These are phyloP conservation scores for Anguilla anguilla DNA, from an alignment of 2,797 vertebrate genomes.

Conservation along the genomic window DNA sequence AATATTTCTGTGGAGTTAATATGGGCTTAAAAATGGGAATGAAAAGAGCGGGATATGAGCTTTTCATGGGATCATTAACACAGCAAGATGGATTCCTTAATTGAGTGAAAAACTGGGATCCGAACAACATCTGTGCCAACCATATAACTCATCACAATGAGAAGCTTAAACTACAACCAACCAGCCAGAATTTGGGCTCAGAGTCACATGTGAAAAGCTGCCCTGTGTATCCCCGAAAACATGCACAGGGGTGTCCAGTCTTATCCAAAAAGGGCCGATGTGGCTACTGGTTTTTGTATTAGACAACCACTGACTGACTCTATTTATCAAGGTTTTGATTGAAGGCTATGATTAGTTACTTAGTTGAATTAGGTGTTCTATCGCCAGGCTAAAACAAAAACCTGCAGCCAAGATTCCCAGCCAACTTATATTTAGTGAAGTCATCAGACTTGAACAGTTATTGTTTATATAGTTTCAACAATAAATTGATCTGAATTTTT, in stretches of 20 bases:
- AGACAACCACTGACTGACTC: not conserved
- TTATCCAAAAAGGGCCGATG: not conserved
- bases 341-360: not conserved
- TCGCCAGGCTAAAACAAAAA: not conserved
- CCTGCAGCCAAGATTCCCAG: conserved; percentile 38
- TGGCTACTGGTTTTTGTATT: not conserved
- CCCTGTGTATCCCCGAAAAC: conserved; percentile 62
- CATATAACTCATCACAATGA: conserved; percentile 81
- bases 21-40: conserved; percentile 67
- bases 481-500: not conserved
- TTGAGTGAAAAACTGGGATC: conserved; percentile 80
- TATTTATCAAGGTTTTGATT: not conserved
- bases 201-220: conserved; percentile 58
- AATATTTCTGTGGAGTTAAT: conserved; percentile 65
- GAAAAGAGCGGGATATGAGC: conserved; percentile 71
- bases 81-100: conserved; percentile 79
- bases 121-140: conserved; percentile 80
- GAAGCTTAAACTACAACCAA: conserved; percentile 74
- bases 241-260: conserved; percentile 9
- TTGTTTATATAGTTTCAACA: not conserved
- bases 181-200: conserved; percentile 66
- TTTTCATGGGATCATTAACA: conserved; percentile 82
- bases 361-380: not conserved
- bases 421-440: conserved; percentile 40
- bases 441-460: not conserved